Conservation (phyloP, 2,888 invertebrate genomes). For the Dryococelus australis region DNA sequence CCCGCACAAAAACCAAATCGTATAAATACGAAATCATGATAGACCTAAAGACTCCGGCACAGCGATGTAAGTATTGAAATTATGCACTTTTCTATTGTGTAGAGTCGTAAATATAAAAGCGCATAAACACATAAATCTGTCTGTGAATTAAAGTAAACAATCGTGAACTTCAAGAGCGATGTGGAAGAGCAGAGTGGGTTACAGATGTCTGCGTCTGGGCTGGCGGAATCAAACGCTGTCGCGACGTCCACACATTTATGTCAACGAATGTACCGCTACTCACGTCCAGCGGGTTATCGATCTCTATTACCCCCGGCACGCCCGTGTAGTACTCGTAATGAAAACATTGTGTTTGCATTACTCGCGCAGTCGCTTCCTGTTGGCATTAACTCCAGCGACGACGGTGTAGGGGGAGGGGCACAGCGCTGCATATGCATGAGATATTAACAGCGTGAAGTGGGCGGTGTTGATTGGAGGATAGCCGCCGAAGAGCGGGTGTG, state of each 20-base stretch:
- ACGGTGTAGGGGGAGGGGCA: not conserved
- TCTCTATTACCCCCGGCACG: not conserved
- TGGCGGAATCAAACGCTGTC: not conserved
- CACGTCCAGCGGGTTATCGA: not conserved
- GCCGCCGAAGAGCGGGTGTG: not conserved
- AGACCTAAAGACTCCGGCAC: no score
- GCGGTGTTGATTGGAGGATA: not conserved
- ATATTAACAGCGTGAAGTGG: conserved; percentile 23
- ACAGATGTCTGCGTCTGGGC: no score
- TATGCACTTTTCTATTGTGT: no score
- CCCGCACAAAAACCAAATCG: no score
- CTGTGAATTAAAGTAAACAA: no score
- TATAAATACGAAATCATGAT: no score
- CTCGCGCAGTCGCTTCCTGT: conserved; percentile 3
- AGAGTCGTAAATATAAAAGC: no score
- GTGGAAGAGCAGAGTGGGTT: no score
- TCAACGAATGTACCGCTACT: not conserved
- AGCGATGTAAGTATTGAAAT: no score
- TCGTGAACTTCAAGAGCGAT: no score
- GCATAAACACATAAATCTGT: no score
- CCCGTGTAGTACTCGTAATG: not conserved
- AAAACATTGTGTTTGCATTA: conserved; percentile 16
- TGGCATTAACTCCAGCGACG: not conserved
- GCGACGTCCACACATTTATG: not conserved
- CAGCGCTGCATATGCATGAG: not conserved